These are phyloP conservation scores for Nerophis ophidion DNA, from an alignment of 2,113 vertebrate genomes.

Conservation along the genomic window DNA sequence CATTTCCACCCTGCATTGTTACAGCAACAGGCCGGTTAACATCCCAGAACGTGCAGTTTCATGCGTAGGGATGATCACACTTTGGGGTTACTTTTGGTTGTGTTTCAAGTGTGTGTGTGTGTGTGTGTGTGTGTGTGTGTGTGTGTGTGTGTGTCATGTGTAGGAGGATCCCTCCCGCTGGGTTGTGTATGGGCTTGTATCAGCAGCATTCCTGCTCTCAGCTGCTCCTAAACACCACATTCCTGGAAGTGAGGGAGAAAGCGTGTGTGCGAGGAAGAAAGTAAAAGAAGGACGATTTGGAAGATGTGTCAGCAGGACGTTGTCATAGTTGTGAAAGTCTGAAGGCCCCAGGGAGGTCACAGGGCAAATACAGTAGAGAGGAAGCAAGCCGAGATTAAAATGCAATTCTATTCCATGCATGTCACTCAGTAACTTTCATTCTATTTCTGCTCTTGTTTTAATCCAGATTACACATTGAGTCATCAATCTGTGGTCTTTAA, in stretches of 20 bases:
- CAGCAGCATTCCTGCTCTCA: conserved; percentile 64
- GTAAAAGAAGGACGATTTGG: conserved; percentile 11
- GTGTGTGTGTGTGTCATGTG: conserved; percentile 14
- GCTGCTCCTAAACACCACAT: conserved; percentile 61
- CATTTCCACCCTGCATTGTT: no score
- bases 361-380: conserved; percentile 35
- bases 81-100: no score
- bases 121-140: conserved; percentile 6
- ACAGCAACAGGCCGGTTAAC: no score
- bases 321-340: conserved; percentile 11
- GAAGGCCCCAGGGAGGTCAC: conserved; percentile 17
- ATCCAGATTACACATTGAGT: conserved; percentile 42
- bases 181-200: conserved; percentile 67
- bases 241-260: conserved; percentile 40
- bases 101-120: not conserved
- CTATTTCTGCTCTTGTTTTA: conserved; percentile 34
- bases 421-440: conserved; percentile 4
- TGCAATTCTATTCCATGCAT: conserved; percentile 26
- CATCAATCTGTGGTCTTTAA: conserved; percentile 40
- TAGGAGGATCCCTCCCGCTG: conserved; percentile 49
- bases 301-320: conserved; percentile 12
- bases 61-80: no score
- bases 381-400: conserved; percentile 26
- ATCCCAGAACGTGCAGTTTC: no score
- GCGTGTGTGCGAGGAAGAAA: not conserved